Base-by-base conservation (phyloP, 2,888 invertebrate genomes). In the Melikaiella ostensackeni region DNA sequence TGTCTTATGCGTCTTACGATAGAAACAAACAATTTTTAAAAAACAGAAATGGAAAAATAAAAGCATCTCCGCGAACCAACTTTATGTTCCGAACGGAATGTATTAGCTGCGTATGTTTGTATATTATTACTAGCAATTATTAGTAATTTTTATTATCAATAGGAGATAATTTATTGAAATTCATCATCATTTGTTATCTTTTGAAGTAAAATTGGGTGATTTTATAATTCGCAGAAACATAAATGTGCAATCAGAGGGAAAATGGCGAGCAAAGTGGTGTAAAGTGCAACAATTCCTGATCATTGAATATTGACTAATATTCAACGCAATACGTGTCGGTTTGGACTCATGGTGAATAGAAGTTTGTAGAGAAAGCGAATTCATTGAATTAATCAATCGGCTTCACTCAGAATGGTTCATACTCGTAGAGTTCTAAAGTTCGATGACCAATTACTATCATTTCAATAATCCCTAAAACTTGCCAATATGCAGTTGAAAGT, bases 301-400 rank as follows among this genome's bases (percentile, higher is more conserved):
- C 81, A 81, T 79, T 82, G 82, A 83, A 83, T 83, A 77, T 74
- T 80, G 77, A 80, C 83, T 83, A 81, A 80, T 50, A 50, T 81
- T 81, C 78, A 77, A 75, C 76, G 38, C 77, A 77, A 76, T 74
- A 80, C 79, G 80, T 80, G 77, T 76, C 80, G 78, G 66, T 80
- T 80, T 81, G 75, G 77, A 74, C 9, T 27, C 27, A 66, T 21
- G 30, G 27, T 66, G 66, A 19, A 66, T 27, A 24, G 19, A 46
- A 27, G 66, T 27, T 24, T 46, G 27, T 30, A 46, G 16, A 70
- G 27, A 27, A 46, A 46, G 27, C 46, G 0, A 46, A 70, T 19
- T 42, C 46, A 24, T 13, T 19, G 16, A 27, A 70, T 19, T 50
- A 62, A 27, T 27, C 46, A 46, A 70, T 57, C 19, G 30, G 9